Percentiles rank a stretch among this genome's conserved stretches.
phyloP scores from a whole-genome alignment of 2,113 vertebrate genomes.

The Mormoops blainvillei region DNA sequence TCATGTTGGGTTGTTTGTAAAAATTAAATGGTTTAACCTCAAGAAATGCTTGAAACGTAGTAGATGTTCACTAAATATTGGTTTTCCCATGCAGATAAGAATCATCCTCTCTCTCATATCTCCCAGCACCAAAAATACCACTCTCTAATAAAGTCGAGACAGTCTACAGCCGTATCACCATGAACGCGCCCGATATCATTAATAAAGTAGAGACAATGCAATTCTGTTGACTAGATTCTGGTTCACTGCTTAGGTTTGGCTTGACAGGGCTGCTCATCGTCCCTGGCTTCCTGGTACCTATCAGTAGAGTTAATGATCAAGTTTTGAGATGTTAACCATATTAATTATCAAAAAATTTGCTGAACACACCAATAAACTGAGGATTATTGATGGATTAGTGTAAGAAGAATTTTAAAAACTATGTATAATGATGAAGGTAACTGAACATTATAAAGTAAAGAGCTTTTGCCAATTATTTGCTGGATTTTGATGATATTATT shows the following conservation, averaged over 20 bases:
- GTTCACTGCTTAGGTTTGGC: background rate
- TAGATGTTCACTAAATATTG: background rate
- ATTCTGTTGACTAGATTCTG: background rate
- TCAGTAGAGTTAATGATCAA: background rate
- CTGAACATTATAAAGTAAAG: background rate
- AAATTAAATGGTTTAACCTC: background rate
- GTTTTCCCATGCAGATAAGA: background rate
- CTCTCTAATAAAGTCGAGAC: background rate
- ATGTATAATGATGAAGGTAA: background rate
- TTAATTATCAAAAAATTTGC: background rate
- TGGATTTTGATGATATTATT: background rate
- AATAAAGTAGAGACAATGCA: background rate
- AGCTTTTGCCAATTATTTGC: background rate
- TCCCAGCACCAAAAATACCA: background rate
- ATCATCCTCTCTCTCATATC: background rate
- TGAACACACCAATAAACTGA: background rate
- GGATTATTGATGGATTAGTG: background rate
- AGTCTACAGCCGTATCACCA: no score
- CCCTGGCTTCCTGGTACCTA: background rate
- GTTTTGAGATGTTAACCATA: background rate
- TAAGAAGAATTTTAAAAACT: background rate
- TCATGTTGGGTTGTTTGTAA: background rate
- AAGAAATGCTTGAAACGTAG: background rate
- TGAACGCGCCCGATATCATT: no score
- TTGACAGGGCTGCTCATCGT: background rate